Evolutionary conservation across 2,113 vertebrate genomes (phyloP), one percentile per base, ranked within the genome.

Genomic region (Nerophis lumbriciformis): DNA sequence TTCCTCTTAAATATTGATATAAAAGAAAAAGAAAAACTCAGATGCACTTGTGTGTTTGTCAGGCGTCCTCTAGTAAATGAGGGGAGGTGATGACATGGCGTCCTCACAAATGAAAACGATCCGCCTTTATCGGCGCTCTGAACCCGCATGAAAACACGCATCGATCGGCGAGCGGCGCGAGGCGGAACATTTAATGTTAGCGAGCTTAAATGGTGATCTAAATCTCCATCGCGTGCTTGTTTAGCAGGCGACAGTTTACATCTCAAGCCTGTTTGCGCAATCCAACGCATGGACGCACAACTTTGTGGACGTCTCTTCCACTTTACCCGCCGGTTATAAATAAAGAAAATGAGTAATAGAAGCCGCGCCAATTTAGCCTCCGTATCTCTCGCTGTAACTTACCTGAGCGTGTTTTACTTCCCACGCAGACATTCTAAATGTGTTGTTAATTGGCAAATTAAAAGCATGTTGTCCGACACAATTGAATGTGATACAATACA

Each of bases 151-250:
- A 50, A 69, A 73, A 72, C 69, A 39, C 53, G 61, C 60, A 79
- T 68, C 65, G 49, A 67, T 68, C 37, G 61, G 65, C 53, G 68
- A 75, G 52, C 49, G 15, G 67, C n/a, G 42, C 45, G 65, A 59
- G 73, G 54, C 16, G 72, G 73, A 59, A 71, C 65, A 56, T 64
- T 65, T 77, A 39, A 49, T 66, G 65, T 79, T 73, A 64, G 55
- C 73, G 12, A 19, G 49, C 57, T 42, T 77, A 76, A 82, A 73
- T 78, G 69, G 53, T 44, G 54, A 72, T 69, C 71, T 83, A 81
- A 78, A 78, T 87, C 79, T 79, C 76, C 58, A 83, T 83, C 68
- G 71, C 76, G 70, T 59, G 70, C 58, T 68, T 72, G 61, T 87
- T 77, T 71, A 76, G 65, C 66, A 63, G 53, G 77, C 63, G 53